Evolutionary conservation across 2,797 vertebrate species (phyloP), one percentile per base, ranked within the genome.

Genomic region (Melanogrammus aeglefinus): DNA sequence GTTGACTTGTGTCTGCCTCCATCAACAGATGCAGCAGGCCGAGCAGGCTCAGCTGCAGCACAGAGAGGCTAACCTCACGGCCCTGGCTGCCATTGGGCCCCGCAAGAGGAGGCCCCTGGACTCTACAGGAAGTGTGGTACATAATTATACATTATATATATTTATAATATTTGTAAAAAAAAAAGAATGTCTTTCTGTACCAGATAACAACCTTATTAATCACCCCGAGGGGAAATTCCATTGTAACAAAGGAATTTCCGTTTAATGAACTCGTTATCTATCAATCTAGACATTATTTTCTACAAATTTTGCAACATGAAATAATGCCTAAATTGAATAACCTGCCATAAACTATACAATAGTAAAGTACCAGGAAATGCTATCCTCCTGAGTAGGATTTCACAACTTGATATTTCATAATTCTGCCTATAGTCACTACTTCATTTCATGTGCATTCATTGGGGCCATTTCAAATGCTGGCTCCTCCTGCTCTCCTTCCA

Each of bases 51-150:
- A 96, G 90, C 93, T 96, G 83, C 96, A 96, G 76, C 94, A 98
- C 5, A 92, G 94, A 88, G 96, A 98, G 81, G 96, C 97, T 73
- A 99, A 99, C 91, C 93, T 96, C 38, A 94, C 97, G 0, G 97
- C 97, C 75, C 92, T 98, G 83, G 97, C 97, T 73, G 97, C 97
- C 77, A 96, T 99, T 70, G 97, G 97, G 39, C 96, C 97, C 36
- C 95, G 97, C 73, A 98, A 94, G 90, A 98, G 96, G 83, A 96
- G 95, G 92, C 90, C 93, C 1, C 21, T 95, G 84, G 96, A 96
- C 80, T 90, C 89, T 35, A 83, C 87, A 31, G 89, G 92, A 31
- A 87, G 85, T 6, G 94, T 96, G 96, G 96, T 98, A 90, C 1
- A 80, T 71, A 44, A 36, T 36, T 36, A 6, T 36, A 36, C 6